Conservation (phyloP, 2,888 invertebrate species). For the Rutpela maculata region DNA sequence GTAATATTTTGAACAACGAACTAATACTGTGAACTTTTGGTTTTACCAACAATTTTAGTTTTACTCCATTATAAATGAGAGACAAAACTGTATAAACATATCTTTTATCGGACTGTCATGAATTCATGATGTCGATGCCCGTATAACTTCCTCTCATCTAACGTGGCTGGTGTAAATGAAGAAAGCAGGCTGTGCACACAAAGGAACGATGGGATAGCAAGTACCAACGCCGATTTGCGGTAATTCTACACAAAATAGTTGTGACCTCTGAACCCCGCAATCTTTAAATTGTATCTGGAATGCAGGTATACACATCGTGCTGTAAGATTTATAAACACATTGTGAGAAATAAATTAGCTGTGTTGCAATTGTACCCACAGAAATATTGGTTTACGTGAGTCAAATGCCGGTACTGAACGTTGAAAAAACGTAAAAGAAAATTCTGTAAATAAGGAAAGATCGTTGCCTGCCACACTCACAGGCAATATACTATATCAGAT, state of each 20-base stretch:
- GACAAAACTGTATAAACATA: neutral
- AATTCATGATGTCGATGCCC: neutral
- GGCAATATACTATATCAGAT: constrained; percentile 1
- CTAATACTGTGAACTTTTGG: no score
- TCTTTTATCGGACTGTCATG: no score
- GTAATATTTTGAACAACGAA: no score
- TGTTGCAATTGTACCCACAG: constrained; percentile 50
- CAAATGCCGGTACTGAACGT: constrained; percentile 7
- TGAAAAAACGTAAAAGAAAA: constrained; percentile 5
- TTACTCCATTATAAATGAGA: no score
- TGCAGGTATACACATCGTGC: constrained; percentile 59
- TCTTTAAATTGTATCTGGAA: constrained; percentile 60
- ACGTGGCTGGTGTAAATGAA: neutral
- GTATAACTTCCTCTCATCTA: neutral
- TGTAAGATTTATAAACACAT: constrained; percentile 57
- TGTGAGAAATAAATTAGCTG: constrained; percentile 43
- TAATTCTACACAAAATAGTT: constrained; percentile 60
- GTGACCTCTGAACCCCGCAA: constrained; percentile 59
- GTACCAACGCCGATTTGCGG: constrained; percentile 52
- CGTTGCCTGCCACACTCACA: neutral
- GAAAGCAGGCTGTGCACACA: neutral
- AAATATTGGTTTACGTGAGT: constrained; percentile 45
- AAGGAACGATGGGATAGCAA: constrained; percentile 7
- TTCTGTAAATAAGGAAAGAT: constrained; percentile 7
- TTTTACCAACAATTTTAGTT: no score